phyloP scores from a whole-genome alignment of 2,797 vertebrate species.

The Danio albolineatus region DNA sequence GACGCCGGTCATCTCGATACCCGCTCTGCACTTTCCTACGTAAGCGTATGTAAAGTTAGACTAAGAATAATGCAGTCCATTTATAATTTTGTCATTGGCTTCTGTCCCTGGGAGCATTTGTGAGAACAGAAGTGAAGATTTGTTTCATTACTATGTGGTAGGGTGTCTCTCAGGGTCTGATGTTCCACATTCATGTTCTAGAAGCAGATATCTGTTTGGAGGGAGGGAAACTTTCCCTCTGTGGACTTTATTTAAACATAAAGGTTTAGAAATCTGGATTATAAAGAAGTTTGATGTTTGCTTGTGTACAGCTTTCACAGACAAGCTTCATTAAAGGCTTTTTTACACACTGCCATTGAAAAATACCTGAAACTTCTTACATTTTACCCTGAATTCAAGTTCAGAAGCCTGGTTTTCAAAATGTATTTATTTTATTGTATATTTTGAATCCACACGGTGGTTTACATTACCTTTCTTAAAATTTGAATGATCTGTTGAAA shows the following conservation, averaged over 20 bases:
- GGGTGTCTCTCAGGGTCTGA: conserved; percentile 28
- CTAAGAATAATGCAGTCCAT: conserved; percentile 21
- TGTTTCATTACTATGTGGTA: conserved; percentile 9
- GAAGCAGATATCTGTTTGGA: conserved; percentile 11
- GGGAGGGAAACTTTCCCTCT: neutral
- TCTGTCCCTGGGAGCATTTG: conserved; percentile 10
- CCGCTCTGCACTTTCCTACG: neutral
- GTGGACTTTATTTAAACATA: conserved; percentile 2
- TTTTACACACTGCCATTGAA: too few relatives aligned
- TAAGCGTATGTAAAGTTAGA: conserved; percentile 31
- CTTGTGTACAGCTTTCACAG: too few relatives aligned
- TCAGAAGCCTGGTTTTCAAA: too few relatives aligned
- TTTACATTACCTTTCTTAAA: too few relatives aligned
- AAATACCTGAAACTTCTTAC: too few relatives aligned
- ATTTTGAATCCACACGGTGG: too few relatives aligned
- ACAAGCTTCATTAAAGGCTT: too few relatives aligned
- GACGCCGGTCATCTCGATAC: neutral
- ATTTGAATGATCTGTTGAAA: too few relatives aligned
- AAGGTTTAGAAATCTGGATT: neutral
- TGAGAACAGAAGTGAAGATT: conserved; percentile 33
- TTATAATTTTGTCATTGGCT: conserved; percentile 35
- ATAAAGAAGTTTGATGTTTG: too few relatives aligned
- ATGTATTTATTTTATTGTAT: too few relatives aligned
- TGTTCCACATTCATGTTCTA: conserved; percentile 46
- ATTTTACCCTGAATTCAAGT: too few relatives aligned